A percentile compares a stretch with the other conserved stretches of the same genome.
Evolutionary conservation across 2,113 vertebrate species (phyloP).

Genomic region (Gasterosteus aculeatus): DNA sequence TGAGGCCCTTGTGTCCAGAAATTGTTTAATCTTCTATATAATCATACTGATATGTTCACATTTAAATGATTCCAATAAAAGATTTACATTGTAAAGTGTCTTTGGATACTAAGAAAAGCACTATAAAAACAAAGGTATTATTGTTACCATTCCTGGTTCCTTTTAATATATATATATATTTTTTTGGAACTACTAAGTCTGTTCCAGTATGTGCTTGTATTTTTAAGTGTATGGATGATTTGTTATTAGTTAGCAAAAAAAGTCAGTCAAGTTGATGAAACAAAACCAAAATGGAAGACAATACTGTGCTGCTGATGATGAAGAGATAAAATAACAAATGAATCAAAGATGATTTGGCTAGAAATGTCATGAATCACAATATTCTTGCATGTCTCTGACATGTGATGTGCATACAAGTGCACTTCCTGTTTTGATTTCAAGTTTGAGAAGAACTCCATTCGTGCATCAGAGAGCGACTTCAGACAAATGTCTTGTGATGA

Average conservation of each 20-base stretch:
- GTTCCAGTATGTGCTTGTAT: neutral
- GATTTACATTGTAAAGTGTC: too few relatives aligned
- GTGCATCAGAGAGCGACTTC: neutral
- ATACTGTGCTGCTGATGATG: neutral
- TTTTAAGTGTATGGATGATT: neutral
- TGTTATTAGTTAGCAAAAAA: neutral
- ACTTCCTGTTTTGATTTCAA: neutral
- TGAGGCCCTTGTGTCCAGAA: too few relatives aligned
- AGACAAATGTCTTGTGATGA: neutral
- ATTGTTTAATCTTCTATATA: too few relatives aligned
- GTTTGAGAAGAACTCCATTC: neutral
- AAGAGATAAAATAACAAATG: neutral
- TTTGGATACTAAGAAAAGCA: too few relatives aligned
- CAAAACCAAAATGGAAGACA: neutral
- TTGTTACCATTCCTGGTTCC: too few relatives aligned
- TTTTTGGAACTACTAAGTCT: too few relatives aligned
- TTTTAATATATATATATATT: too few relatives aligned
- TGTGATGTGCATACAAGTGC: neutral
- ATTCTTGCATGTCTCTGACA: too few relatives aligned
- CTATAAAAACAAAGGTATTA: too few relatives aligned
- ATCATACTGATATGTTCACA: too few relatives aligned
- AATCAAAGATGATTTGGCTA: neutral
- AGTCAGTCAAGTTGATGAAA: neutral
- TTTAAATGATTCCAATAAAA: too few relatives aligned
- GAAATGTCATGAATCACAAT: neutral